Conservation (phyloP, 2,888 invertebrate species). For the Lepas anatifera region DNA sequence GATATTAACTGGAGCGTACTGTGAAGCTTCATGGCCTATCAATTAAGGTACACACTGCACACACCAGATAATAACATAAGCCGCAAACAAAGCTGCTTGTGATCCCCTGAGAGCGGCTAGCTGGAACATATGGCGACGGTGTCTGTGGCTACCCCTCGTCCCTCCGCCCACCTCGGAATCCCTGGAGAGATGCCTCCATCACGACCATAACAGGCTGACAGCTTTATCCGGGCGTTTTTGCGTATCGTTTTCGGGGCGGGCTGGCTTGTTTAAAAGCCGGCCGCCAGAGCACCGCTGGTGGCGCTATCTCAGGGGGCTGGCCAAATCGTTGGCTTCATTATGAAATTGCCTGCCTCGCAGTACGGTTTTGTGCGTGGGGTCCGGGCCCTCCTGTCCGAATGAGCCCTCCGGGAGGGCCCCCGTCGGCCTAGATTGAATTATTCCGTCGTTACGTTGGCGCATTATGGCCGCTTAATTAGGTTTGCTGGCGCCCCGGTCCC, state of each 20-base stretch:
- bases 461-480: background rate
- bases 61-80: no score
- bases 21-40: background rate
- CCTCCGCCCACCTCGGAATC: background rate
- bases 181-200: background rate
- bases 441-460: constrained; percentile 4
- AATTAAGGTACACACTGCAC: no score
- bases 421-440: background rate
- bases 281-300: background rate
- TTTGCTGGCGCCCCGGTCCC: background rate
- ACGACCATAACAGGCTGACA: background rate
- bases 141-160: no score
- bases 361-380: background rate
- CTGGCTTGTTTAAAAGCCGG: constrained; percentile 1
- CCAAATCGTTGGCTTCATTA: constrained; percentile 2
- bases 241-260: background rate
- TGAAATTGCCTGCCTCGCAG: background rate
- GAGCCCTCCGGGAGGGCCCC: background rate
- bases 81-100: no score
- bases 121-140: background rate
- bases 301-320: background rate
- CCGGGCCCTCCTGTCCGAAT: background rate
- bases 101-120: no score
- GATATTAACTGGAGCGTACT: background rate
- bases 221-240: background rate